A percentile compares a stretch with the other conserved stretches of the same genome.
Conservation (phyloP, 2,113 vertebrate species). For the Pluvialis apricaria region DNA sequence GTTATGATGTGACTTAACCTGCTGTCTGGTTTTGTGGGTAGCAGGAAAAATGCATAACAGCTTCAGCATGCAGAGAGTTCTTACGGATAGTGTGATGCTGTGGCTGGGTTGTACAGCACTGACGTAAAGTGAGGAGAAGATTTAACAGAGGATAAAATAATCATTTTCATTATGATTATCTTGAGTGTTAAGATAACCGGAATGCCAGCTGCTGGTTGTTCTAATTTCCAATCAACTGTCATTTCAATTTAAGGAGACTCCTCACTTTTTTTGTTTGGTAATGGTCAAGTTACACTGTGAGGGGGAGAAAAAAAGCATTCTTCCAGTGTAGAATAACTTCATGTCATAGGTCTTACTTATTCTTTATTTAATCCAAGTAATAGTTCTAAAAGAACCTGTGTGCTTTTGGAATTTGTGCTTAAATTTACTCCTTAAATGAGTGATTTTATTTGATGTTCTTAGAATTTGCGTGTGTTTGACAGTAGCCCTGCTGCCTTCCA, state of each 20-base stretch:
- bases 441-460: background rate
- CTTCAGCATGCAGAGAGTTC: background rate
- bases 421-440: background rate
- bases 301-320: background rate
- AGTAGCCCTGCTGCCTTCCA: background rate
- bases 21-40: background rate
- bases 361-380: background rate
- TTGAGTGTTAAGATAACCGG: background rate
- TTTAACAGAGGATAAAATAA: background rate
- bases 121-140: background rate
- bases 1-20: background rate
- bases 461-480: background rate
- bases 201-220: background rate
- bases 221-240: background rate
- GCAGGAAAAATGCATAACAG: background rate
- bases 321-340: background rate
- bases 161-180: background rate
- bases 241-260: background rate
- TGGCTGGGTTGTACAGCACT: background rate
- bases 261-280: background rate
- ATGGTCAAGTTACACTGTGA: background rate
- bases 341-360: background rate
- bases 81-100: background rate
- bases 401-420: background rate
- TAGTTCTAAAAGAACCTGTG: background rate